phyloP scores from a whole-genome alignment of 2,888 invertebrate species.

The Coremacera marginata region DNA sequence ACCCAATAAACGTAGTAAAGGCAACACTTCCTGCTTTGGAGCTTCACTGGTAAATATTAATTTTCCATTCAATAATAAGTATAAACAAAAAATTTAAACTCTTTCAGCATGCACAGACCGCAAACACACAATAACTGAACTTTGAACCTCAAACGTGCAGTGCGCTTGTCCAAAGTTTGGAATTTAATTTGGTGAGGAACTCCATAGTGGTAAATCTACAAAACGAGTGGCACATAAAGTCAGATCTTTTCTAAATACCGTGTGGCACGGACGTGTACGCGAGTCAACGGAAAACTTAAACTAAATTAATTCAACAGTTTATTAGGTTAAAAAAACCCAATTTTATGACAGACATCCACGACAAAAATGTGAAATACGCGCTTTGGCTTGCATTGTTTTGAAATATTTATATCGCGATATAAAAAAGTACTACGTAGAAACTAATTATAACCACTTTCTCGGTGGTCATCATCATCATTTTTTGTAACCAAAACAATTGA shows the following conservation, averaged over 20 bases:
- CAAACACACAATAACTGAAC: too few species aligned
- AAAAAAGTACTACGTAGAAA: too few species aligned
- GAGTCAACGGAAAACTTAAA: neutral
- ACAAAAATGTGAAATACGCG: neutral
- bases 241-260: constrained; percentile 5
- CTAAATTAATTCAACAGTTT: neutral
- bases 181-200: neutral
- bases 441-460: too few species aligned
- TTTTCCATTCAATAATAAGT: too few species aligned
- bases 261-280: neutral
- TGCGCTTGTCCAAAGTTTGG: neutral
- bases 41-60: too few species aligned
- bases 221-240: neutral
- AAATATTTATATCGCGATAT: too few species aligned
- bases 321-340: neutral
- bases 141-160: neutral
- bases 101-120: neutral
- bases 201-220: neutral
- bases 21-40: too few species aligned
- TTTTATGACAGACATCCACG: neutral
- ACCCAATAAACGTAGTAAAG: too few species aligned
- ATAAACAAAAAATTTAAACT: neutral
- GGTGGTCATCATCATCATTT: too few species aligned
- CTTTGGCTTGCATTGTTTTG: neutral
- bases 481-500: too few species aligned